Percentiles rank a stretch among this genome's conserved stretches.
phyloP scores from a whole-genome alignment of 1,140 invertebrate genomes.

The Agrilus planipennis region DNA sequence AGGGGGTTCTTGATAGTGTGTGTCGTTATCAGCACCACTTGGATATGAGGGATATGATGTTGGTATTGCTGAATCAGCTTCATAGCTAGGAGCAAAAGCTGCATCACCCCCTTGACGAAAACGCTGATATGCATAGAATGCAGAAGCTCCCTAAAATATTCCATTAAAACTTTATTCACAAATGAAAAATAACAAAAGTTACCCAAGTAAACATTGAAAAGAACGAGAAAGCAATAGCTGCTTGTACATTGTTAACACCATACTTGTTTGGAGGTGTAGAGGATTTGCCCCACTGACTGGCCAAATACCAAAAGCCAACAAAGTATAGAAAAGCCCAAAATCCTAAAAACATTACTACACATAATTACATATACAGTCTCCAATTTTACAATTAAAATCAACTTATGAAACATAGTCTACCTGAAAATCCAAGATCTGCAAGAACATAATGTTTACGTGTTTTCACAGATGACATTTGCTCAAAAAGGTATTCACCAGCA shows the following conservation, averaged over 20 bases:
- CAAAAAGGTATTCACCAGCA: constrained; percentile 85
- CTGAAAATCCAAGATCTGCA: constrained; percentile 79
- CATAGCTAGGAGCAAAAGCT: constrained; percentile 79
- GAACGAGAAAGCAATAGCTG: constrained; percentile 89
- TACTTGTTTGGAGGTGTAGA: constrained; percentile 43
- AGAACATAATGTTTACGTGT: constrained; percentile 91
- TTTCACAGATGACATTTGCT: constrained; percentile 96
- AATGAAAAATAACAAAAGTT: constrained; percentile 29
- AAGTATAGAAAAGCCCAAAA: constrained; percentile 94
- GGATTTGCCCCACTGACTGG: constrained; percentile 85
- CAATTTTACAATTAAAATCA: neutral
- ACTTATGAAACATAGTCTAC: constrained; percentile 38
- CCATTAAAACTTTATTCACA: neutral
- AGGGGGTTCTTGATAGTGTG: constrained; percentile 47
- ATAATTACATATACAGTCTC: neutral
- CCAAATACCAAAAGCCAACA: constrained; percentile 88
- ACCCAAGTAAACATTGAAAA: constrained; percentile 95
- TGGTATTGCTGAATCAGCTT: constrained; percentile 56
- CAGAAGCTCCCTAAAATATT: constrained; percentile 63
- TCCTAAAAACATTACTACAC: constrained; percentile 48
- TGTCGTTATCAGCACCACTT: constrained; percentile 51
- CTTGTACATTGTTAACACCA: constrained; percentile 75
- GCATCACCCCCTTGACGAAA: constrained; percentile 83
- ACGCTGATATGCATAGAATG: constrained; percentile 84
- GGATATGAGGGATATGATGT: constrained; percentile 68